Evolutionary conservation across 2,888 invertebrate genomes (phyloP).

Genomic region (Nipponacmea schrenckii): DNA sequence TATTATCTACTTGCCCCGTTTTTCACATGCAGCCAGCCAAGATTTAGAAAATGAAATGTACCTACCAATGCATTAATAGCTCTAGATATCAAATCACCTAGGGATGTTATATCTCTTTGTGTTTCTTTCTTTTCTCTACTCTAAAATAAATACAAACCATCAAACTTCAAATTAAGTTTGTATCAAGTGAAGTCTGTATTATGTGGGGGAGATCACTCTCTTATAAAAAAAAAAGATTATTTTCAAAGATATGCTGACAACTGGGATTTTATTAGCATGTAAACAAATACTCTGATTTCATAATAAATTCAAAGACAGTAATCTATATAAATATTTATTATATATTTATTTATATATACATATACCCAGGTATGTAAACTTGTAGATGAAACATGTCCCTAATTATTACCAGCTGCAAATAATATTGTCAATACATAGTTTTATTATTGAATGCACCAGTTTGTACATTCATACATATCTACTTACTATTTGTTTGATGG

Average conservation of each 20-base stretch:
- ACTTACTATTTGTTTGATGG: constrained; percentile 61
- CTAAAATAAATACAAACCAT: constrained; percentile 32
- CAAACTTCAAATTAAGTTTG: background rate
- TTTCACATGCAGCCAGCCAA: too few species aligned
- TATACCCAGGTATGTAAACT: too few species aligned
- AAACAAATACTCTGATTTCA: too few species aligned
- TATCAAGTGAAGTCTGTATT: background rate
- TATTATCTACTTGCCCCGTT: too few species aligned
- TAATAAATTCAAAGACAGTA: too few species aligned
- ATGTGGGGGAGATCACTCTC: too few species aligned
- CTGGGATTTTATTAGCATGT: background rate
- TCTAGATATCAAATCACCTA: constrained; percentile 47
- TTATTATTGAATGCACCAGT: background rate
- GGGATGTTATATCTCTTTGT: constrained; percentile 38
- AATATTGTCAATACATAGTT: too few species aligned
- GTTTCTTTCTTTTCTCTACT: constrained; percentile 46
- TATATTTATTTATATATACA: too few species aligned
- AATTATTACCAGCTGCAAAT: too few species aligned
- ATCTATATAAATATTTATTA: too few species aligned
- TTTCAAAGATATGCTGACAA: too few species aligned
- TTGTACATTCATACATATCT: background rate
- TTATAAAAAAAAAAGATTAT: background rate
- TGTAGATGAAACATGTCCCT: too few species aligned
- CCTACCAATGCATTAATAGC: constrained; percentile 48
- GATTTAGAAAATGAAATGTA: background rate